Evolutionary conservation across 2,797 vertebrate genomes (phyloP).

Genomic region (Periophthalmus magnuspinnatus): DNA sequence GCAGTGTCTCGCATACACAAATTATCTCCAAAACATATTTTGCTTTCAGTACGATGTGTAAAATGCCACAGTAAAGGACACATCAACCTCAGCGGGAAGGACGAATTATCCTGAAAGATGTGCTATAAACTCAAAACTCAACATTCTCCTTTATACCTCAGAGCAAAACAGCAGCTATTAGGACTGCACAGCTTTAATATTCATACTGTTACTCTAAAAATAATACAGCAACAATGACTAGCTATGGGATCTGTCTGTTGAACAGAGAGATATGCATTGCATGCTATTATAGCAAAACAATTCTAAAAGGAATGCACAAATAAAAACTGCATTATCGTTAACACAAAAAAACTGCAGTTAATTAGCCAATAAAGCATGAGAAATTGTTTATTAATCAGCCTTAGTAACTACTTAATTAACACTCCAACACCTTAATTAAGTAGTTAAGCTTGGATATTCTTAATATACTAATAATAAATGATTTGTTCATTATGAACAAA

Average conservation of each 20-base stretch:
- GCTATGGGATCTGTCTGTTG: background rate
- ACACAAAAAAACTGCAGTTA: no score
- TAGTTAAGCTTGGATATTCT: no score
- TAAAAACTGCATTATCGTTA: no score
- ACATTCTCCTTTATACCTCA: slow-evolving; percentile 30
- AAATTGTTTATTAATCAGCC: no score
- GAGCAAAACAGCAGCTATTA: slow-evolving; percentile 37
- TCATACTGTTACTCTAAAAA: slow-evolving; percentile 37
- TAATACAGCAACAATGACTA: slow-evolving; percentile 15
- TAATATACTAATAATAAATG: no score
- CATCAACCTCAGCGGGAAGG: slow-evolving; percentile 25
- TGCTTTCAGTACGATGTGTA: slow-evolving; percentile 23
- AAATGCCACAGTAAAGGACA: slow-evolving; percentile 30
- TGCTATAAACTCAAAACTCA: background rate
- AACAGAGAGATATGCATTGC: background rate
- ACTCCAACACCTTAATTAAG: no score
- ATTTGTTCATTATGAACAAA: no score
- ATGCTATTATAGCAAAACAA: background rate
- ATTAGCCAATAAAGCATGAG: no score
- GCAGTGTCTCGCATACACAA: background rate
- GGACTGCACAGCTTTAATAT: slow-evolving; percentile 34
- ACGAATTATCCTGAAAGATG: slow-evolving; percentile 32
- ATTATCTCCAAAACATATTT: background rate
- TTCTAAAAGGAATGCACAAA: background rate
- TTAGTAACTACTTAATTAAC: no score